These are phyloP conservation scores for Oreochromis niloticus DNA, from an alignment of 2,113 vertebrate genomes.

Conservation along the genomic window DNA sequence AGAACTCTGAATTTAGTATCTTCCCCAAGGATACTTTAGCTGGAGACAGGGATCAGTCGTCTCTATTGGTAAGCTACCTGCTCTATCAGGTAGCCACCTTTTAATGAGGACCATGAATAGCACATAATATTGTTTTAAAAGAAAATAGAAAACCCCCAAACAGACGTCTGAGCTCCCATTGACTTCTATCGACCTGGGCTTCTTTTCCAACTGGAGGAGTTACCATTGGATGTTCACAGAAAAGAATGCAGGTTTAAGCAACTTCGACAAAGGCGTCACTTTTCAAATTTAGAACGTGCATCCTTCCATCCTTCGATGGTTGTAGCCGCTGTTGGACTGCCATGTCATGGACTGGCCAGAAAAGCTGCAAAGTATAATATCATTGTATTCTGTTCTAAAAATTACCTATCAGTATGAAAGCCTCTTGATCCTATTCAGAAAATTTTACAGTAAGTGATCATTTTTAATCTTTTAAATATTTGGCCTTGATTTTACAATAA, in stretches of 20 bases:
- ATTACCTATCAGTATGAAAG: neutral
- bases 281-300: neutral
- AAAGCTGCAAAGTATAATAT: neutral
- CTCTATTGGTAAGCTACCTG: neutral
- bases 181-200: neutral
- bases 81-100: accelerated
- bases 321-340: neutral
- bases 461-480: neutral
- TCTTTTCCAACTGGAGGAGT: neutral
- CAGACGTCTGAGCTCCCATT: neutral
- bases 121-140: neutral
- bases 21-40: neutral
- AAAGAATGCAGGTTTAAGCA: neutral
- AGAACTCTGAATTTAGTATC: neutral
- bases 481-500: neutral
- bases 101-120: neutral
- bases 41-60: neutral
- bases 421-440: neutral
- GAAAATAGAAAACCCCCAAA: neutral
- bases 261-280: neutral
- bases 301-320: neutral
- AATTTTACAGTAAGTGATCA: neutral
- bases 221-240: neutral
- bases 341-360: neutral
- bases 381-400: neutral